These are phyloP conservation scores for Brachyopa scutellaris DNA, from an alignment of 2,888 invertebrate genomes.

Conservation along the genomic window DNA sequence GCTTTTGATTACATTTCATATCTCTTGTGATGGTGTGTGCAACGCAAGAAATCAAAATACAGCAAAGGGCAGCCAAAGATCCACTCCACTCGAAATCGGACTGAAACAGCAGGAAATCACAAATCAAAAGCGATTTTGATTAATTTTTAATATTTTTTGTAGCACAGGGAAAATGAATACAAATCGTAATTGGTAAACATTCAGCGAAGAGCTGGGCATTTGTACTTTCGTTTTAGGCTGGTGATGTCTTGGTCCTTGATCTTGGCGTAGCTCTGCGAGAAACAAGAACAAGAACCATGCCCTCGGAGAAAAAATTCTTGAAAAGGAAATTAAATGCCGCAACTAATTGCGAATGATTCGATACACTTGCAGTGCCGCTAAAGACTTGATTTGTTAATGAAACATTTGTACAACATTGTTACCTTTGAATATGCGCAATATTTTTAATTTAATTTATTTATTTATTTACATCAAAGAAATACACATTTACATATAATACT, in stretches of 20 bases:
- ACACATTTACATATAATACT: too few species aligned
- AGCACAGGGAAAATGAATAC: slow-evolving; percentile 56
- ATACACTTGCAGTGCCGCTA: background rate
- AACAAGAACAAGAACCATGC: background rate
- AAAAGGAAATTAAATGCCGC: slow-evolving; percentile 64
- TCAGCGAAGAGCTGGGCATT: slow-evolving; percentile 19
- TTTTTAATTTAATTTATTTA: too few species aligned
- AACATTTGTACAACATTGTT: too few species aligned
- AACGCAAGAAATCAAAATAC: slow-evolving; percentile 59
- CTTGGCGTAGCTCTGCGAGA: background rate
- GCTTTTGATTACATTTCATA: slow-evolving; percentile 67
- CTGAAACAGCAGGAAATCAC: slow-evolving; percentile 79
- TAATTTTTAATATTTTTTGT: slow-evolving; percentile 78
- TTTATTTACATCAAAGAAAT: too few species aligned
- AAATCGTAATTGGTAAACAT: slow-evolving; percentile 50
- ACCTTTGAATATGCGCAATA: too few species aligned
- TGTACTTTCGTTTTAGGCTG: slow-evolving; percentile 19
- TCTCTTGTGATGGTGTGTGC: slow-evolving; percentile 50
- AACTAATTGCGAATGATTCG: slow-evolving; percentile 47
- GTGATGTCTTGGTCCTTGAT: background rate
- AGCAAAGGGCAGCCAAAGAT: background rate
- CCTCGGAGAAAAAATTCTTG: slow-evolving; percentile 23
- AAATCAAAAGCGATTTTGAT: slow-evolving; percentile 79
- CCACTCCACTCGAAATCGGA: slow-evolving; percentile 25
- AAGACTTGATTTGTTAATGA: slow-evolving; percentile 16